A percentile compares a stretch with the other conserved stretches of the same genome.
phyloP scores from a whole-genome alignment of 2,113 vertebrate genomes.

The Petromus typicus region DNA sequence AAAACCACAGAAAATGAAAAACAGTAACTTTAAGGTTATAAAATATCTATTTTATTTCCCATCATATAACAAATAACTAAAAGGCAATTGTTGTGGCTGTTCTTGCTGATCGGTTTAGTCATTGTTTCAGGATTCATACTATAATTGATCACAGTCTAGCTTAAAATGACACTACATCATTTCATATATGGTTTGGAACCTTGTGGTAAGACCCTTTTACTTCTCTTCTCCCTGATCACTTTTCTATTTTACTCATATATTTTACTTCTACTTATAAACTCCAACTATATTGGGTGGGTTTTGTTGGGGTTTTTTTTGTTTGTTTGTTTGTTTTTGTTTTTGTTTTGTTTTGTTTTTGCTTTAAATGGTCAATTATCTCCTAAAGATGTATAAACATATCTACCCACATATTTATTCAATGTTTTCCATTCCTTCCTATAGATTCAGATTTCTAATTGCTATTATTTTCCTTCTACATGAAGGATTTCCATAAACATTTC shows the following conservation, averaged over 20 bases:
- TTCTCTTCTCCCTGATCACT: not conserved
- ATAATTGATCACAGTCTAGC: not conserved
- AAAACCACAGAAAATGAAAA: constrained; percentile 38
- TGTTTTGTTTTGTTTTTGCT: too few relatives aligned
- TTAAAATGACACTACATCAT: not conserved
- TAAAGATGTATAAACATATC: constrained; percentile 20
- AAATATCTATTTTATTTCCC: constrained; percentile 5
- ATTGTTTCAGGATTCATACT: not conserved
- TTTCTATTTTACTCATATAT: not conserved
- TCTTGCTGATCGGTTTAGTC: not conserved
- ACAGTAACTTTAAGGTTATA: not conserved
- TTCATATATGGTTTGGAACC: not conserved
- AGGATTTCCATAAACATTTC: constrained; percentile 35
- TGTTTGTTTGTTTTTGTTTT: too few relatives aligned
- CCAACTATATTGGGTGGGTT: not conserved
- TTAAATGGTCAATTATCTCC: not conserved
- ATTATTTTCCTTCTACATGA: constrained; percentile 23
- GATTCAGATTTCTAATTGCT: constrained; percentile 27
- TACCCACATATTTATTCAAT: not conserved
- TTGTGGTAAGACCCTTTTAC: not conserved
- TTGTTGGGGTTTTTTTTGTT: too few relatives aligned
- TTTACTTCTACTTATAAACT: not conserved
- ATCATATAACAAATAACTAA: not conserved
- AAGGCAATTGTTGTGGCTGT: not conserved
- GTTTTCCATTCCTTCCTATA: not conserved